Evolutionary conservation across 2,888 invertebrate species (phyloP), one percentile per base, ranked within the genome.

Genomic region (Himalopsyche kuldschensis): DNA sequence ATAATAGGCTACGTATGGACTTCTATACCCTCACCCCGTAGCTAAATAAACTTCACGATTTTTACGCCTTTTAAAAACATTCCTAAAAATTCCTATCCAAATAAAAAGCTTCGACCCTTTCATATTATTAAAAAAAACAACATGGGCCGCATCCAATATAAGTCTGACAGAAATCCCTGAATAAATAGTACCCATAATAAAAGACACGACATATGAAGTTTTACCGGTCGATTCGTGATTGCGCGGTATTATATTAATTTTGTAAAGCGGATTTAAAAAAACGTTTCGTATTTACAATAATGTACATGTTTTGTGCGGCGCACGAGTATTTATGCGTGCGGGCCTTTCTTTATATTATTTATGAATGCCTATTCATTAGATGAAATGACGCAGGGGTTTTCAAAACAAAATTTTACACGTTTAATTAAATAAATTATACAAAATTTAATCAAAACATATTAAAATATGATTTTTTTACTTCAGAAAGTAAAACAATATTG

Each of bases 151-250:
- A 30, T 27, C 69, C 69, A 32, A 76, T 24, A 32, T 17, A 76
- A 76, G 35, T 76, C 41, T 76, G 76, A 76, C 76, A 76, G 76
- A 76, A 35, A 76, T 76, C 76, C 76, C 76, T 69, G 27, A 69
- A 69, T 69, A 69, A 69, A 69, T 69, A 76, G 17, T n/a, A n/a
- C n/a, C n/a, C 32, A 15, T 35, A 76, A 76, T 76, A 76, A 35
- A 41, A 10, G 32, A 76, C 76, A 35, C 76, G 32, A 41, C 32
- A 76, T 76, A 69, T 69, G 27, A 69, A 35, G 17, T 76, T 76
- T 76, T 35, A 35, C 76, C 76, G 41, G 35, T 24, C 35, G 76
- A 41, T 76, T 76, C 76, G 76, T 76, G 76, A 76, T 41, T 32
- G 76, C 35, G 35, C 0, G 76, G 76, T 35, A 76, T 76, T 76